Evolutionary conservation across 2,888 invertebrate genomes (phyloP).

Genomic region (Eristalis pertinax): DNA sequence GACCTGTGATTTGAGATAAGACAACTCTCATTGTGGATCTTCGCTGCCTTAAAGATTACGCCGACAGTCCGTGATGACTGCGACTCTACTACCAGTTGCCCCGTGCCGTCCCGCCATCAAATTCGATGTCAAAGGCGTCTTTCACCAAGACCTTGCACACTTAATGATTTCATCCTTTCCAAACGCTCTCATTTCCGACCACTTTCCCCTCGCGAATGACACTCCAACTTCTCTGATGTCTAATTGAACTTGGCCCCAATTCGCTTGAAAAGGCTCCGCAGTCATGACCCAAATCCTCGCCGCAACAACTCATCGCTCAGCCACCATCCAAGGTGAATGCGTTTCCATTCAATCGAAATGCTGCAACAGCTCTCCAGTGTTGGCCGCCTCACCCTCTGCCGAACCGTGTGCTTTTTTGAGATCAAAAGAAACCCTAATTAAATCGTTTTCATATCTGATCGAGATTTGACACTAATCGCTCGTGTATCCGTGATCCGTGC

Average conservation of each 20-base stretch:
- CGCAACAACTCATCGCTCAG: not conserved
- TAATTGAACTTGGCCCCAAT: slow-evolving; percentile 26
- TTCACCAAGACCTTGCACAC: too few species aligned
- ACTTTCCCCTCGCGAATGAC: not conserved
- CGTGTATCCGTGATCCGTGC: slow-evolving; percentile 21
- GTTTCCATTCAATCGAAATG: not conserved
- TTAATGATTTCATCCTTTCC: too few species aligned
- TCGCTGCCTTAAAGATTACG: too few species aligned
- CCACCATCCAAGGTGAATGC: not conserved
- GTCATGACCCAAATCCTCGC: slow-evolving; percentile 17
- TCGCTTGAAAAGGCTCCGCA: slow-evolving; percentile 1
- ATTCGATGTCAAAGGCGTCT: too few species aligned
- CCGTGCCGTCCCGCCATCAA: too few species aligned
- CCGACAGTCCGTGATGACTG: too few species aligned
- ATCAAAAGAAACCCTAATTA: slow-evolving; percentile 35
- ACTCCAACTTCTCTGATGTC: not conserved
- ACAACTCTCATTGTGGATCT: too few species aligned
- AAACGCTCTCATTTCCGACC: too few species aligned
- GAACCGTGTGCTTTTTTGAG: not conserved
- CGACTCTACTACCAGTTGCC: too few species aligned
- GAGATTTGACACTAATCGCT: slow-evolving; percentile 49
- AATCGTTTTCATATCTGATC: slow-evolving; percentile 56
- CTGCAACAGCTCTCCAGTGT: not conserved
- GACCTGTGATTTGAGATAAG: too few species aligned
- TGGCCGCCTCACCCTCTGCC: not conserved